phyloP scores from a whole-genome alignment of 2,113 vertebrate species.

The Petrocephalus microphthalmus region DNA sequence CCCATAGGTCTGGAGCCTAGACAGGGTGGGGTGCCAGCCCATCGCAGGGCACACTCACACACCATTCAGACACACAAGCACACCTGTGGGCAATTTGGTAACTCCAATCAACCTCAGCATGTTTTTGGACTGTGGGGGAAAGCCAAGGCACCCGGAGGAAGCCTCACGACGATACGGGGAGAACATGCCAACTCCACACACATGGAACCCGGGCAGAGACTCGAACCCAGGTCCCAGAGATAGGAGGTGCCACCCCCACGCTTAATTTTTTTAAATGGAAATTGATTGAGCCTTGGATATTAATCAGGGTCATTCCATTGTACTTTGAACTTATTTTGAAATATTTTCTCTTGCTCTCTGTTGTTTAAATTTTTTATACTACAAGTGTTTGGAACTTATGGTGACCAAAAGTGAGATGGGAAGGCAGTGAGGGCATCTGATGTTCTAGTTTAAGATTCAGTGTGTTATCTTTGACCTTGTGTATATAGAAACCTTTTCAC shows the following conservation, averaged over 20 bases:
- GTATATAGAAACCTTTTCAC: conserved; percentile 62
- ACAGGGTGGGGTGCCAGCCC: not conserved
- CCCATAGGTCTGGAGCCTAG: not conserved
- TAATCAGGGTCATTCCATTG: conserved; percentile 33
- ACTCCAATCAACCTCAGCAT: not conserved
- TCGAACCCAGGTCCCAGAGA: not conserved
- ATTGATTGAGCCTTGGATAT: conserved; percentile 59
- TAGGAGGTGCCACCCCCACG: not conserved
- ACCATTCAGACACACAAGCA: not conserved
- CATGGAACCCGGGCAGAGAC: not conserved
- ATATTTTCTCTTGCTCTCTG: conserved; percentile 29
- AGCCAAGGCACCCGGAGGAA: not conserved
- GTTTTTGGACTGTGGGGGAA: not conserved
- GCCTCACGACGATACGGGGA: not conserved
- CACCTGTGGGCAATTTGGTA: not conserved
- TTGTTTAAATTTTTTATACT: conserved; percentile 57
- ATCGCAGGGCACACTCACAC: not conserved
- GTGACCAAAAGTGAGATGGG: conserved; percentile 28
- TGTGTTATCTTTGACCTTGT: conserved; percentile 52
- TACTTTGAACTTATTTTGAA: conserved; percentile 27
- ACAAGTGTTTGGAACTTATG: conserved; percentile 48
- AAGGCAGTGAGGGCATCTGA: conserved; percentile 26
- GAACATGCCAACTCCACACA: not conserved
- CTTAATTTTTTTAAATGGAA: conserved; percentile 30
- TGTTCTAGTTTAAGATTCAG: conserved; percentile 49